phyloP scores from a whole-genome alignment of 2,888 invertebrate species.

The Mesorhabditis spiculigera region DNA sequence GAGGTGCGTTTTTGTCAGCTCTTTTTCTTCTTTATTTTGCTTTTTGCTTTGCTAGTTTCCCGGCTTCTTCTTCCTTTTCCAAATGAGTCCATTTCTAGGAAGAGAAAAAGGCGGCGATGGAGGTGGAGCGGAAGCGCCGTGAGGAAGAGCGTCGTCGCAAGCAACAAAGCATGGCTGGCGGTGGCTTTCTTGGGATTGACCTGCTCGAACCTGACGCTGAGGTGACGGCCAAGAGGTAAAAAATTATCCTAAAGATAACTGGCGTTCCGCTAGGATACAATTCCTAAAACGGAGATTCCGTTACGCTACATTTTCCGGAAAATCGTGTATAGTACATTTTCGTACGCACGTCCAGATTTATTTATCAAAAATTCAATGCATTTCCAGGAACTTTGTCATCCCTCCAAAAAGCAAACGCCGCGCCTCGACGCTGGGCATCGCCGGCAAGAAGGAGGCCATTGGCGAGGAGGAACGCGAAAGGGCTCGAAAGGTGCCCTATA shows the following conservation, averaged over 20 bases:
- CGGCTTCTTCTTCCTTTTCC: not conserved
- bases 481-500: constrained; percentile 14
- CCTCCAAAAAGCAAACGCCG: constrained; percentile 6
- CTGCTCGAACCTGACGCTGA: constrained; percentile 35
- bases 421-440: not conserved
- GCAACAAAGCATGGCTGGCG: constrained; percentile 46
- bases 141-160: constrained; percentile 53
- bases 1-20: not conserved
- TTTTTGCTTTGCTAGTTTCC: not conserved
- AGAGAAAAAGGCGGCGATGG: constrained; percentile 34
- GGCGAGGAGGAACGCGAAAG: constrained; percentile 14
- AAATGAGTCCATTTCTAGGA: constrained; percentile 21
- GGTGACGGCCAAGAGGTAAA: constrained; percentile 15
- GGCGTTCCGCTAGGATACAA: too few species aligned
- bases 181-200: constrained; percentile 20
- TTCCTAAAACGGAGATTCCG: too few species aligned
- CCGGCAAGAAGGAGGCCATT: not conserved
- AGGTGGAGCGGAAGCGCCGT: constrained; percentile 42
- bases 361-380: not conserved
- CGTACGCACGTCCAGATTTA: too few species aligned
- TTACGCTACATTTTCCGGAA: too few species aligned
- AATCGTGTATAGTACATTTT: too few species aligned
- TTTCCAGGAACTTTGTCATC: constrained; percentile 1
- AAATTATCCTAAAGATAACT: not conserved
- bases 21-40: too few species aligned